Conservation (phyloP, 2,113 vertebrate species). For the Dromaius novaehollandiae region DNA sequence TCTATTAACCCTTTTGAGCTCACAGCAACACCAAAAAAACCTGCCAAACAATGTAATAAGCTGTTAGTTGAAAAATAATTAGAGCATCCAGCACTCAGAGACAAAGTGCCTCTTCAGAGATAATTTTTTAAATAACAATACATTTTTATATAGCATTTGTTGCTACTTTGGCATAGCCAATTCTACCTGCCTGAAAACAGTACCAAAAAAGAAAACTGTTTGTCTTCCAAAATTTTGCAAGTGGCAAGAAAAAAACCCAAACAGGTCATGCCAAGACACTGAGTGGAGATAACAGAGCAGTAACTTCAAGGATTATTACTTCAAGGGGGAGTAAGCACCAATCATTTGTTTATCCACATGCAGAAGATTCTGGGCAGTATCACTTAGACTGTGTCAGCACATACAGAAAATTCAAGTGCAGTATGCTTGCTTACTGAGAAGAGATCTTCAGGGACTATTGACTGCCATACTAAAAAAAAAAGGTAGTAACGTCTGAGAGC, state of each 20-base stretch:
- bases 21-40: not conserved
- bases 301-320: not conserved
- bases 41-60: not conserved
- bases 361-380: not conserved
- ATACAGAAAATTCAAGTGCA: not conserved
- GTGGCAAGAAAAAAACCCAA: not conserved
- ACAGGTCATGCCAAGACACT: not conserved
- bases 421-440: not conserved
- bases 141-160: not conserved
- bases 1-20: conserved; percentile 37
- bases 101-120: not conserved
- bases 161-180: not conserved
- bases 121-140: not conserved
- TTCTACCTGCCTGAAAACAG: not conserved
- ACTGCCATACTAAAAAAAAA: not conserved
- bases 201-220: not conserved
- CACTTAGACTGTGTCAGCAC: not conserved
- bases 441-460: fast-evolving
- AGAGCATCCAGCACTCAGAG: no score
- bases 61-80: not conserved
- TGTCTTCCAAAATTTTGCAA: not conserved
- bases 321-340: not conserved
- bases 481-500: not conserved
- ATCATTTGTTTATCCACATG: not conserved
- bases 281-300: not conserved